phyloP scores from a whole-genome alignment of 2,797 vertebrate species.

The Sebastes nivosus region DNA sequence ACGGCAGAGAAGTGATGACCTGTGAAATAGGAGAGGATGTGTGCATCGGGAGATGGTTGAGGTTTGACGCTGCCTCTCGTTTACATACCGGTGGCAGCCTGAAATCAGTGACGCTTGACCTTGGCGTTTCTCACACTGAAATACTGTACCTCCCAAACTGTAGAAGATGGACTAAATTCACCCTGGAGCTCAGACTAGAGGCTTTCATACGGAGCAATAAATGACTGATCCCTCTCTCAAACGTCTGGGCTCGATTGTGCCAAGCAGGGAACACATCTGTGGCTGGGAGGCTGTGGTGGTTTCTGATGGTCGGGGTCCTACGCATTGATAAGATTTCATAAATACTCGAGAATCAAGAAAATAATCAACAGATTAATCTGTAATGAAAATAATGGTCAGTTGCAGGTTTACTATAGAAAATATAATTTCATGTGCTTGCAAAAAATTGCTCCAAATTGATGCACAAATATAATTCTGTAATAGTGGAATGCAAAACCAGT shows the following conservation, averaged over 20 bases:
- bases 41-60: constrained; percentile 53
- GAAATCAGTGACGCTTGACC: constrained; percentile 55
- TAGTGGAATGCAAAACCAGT: not conserved
- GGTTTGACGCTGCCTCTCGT: constrained; percentile 67
- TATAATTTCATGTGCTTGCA: not conserved
- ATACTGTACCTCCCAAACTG: constrained; percentile 35
- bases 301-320: not conserved
- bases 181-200: not conserved
- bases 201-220: not conserved
- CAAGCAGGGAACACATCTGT: not conserved
- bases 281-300: not conserved
- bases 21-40: constrained; percentile 61
- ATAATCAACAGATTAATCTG: not conserved
- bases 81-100: constrained; percentile 46
- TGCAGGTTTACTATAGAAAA: not conserved
- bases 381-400: not conserved
- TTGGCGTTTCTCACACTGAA: constrained; percentile 51
- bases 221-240: not conserved
- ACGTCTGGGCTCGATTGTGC: not conserved
- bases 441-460: not conserved
- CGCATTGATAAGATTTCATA: not conserved
- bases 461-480: not conserved
- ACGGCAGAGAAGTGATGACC: constrained; percentile 48
- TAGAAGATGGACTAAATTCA: constrained; percentile 20
- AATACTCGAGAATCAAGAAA: not conserved